phyloP scores from a whole-genome alignment of 1,140 invertebrate species.

The Calycopis cecrops region DNA sequence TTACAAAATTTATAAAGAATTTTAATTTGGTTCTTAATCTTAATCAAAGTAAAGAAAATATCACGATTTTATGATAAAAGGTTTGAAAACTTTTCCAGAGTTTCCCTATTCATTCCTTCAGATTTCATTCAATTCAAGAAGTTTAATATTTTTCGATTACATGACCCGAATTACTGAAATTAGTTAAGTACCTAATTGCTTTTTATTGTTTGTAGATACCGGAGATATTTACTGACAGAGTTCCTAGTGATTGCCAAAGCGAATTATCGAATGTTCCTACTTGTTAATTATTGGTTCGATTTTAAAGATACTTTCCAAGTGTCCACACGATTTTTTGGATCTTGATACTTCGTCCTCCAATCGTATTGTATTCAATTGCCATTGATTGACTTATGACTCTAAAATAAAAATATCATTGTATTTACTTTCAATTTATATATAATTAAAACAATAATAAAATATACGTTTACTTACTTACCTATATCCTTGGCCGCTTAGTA shows the following conservation, averaged over 20 bases:
- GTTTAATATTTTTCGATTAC: too few relatives aligned
- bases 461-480: conserved; percentile 31
- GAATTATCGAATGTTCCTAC: conserved; percentile 33
- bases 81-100: too few relatives aligned
- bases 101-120: too few relatives aligned
- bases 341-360: conserved; percentile 52
- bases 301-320: conserved; percentile 32
- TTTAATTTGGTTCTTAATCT: too few relatives aligned
- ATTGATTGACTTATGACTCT: conserved; percentile 51
- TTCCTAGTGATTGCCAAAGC: conserved; percentile 66
- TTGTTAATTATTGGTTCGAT: conserved; percentile 13
- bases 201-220: conserved; percentile 53
- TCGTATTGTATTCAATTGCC: conserved; percentile 52
- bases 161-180: too few relatives aligned
- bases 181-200: background rate
- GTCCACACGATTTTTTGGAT: conserved; percentile 60
- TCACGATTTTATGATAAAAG: too few relatives aligned
- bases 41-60: too few relatives aligned
- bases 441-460: background rate
- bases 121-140: too few relatives aligned
- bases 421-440: background rate
- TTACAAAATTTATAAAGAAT: too few relatives aligned
- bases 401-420: conserved; percentile 11
- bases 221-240: conserved; percentile 66
- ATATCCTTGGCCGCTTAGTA: conserved; percentile 31